Evolutionary conservation across 2,113 vertebrate genomes (phyloP).

Genomic region (Pygoscelis antarcticus): DNA sequence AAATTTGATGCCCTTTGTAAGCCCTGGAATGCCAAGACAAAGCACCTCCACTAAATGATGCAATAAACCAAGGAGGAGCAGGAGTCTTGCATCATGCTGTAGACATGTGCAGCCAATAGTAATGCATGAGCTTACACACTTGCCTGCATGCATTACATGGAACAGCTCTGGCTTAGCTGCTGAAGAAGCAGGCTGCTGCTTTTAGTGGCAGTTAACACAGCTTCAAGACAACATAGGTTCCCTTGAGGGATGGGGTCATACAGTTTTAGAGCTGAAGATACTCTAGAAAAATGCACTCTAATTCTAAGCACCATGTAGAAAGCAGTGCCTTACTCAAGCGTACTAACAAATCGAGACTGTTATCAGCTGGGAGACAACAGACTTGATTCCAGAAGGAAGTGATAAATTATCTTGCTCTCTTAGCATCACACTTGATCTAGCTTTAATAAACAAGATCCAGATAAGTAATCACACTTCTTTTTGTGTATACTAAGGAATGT

Average conservation of each 20-base stretch:
- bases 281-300: not conserved
- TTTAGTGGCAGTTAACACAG: not conserved
- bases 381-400: not conserved
- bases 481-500: too few relatives aligned
- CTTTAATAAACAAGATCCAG: too few relatives aligned
- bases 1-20: not conserved
- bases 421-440: too few relatives aligned
- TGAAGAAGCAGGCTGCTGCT: not conserved
- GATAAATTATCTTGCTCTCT: not conserved
- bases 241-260: not conserved
- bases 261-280: not conserved
- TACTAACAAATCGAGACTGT: not conserved
- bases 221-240: not conserved
- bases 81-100: not conserved
- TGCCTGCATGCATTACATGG: not conserved
- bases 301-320: not conserved
- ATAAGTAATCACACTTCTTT: too few relatives aligned
- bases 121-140: not conserved
- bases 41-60: not conserved
- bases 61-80: not conserved
- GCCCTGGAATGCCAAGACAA: not conserved
- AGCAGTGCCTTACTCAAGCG: rapidly evolving
- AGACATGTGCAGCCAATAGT: not conserved
- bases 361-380: not conserved
- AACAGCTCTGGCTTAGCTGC: not conserved